phyloP scores from a whole-genome alignment of 2,113 vertebrate genomes.

The Oreotrochilus melanogaster region DNA sequence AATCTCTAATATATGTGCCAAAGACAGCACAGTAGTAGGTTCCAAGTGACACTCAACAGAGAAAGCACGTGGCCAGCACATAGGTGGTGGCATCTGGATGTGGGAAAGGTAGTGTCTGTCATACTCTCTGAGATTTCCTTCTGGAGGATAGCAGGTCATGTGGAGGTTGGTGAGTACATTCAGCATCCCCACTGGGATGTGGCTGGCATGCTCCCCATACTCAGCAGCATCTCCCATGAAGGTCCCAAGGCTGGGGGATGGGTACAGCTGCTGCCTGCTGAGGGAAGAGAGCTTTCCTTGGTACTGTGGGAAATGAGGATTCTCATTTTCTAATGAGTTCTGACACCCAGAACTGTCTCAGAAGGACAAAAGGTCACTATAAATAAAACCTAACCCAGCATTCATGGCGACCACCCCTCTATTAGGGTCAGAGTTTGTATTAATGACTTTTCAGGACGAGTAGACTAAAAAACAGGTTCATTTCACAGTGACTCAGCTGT shows the following conservation, averaged over 20 bases:
- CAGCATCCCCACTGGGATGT: neutral
- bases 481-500: neutral
- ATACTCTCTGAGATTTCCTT: neutral
- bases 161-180: neutral
- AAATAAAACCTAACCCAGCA: neutral
- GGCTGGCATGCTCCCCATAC: neutral
- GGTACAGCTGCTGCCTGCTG: neutral
- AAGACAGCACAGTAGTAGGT: neutral
- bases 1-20: neutral
- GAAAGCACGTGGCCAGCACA: neutral
- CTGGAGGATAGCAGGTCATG: neutral
- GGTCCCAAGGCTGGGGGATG: neutral
- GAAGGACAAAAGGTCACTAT: neutral
- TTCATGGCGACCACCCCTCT: neutral
- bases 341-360: rapidly evolving
- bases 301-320: neutral
- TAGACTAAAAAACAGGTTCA: neutral
- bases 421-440: neutral
- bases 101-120: neutral
- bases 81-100: neutral
- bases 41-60: neutral
- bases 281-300: neutral
- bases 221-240: neutral
- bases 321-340: neutral
- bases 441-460: neutral